Evolutionary conservation across 2,113 vertebrate genomes (phyloP).

Genomic region (Leiothrix lutea): DNA sequence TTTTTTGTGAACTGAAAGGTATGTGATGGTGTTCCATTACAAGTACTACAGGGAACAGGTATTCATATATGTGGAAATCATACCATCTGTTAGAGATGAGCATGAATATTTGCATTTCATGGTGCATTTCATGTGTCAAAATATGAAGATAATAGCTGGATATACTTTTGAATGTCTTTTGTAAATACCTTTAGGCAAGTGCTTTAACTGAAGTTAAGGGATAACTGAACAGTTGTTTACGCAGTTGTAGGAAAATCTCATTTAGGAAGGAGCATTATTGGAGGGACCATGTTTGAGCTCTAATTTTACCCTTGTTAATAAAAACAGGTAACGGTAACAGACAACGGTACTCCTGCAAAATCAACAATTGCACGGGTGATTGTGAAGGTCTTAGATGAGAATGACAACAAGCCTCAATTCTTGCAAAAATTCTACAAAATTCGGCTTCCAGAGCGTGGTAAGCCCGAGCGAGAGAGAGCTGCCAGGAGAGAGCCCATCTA

Average conservation of each 20-base stretch:
- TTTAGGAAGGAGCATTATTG: background rate
- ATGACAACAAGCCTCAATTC: slow-evolving; percentile 94
- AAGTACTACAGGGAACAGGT: background rate
- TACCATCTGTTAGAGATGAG: background rate
- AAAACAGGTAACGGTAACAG: slow-evolving; percentile 87
- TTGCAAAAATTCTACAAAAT: slow-evolving; percentile 98
- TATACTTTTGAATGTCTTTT: background rate
- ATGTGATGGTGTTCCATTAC: background rate
- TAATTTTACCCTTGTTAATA: background rate
- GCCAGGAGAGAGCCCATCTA: slow-evolving; percentile 87
- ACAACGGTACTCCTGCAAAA: slow-evolving; percentile 83
- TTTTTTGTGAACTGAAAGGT: background rate
- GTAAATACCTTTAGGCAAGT: background rate
- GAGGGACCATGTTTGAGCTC: background rate
- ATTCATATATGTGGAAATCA: background rate
- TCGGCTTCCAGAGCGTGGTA: slow-evolving; percentile 88
- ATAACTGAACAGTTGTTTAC: background rate
- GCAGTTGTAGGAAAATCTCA: background rate
- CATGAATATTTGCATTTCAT: background rate
- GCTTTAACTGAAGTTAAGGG: background rate
- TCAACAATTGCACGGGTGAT: slow-evolving; percentile 88
- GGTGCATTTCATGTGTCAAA: background rate
- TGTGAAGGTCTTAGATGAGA: slow-evolving; percentile 94
- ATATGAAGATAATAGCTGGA: background rate
- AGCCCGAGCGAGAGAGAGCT: slow-evolving; percentile 79